Evolutionary conservation across 1,140 invertebrate genomes (phyloP), one percentile per base, ranked within the genome.

Genomic region (Aphis gossypii): DNA sequence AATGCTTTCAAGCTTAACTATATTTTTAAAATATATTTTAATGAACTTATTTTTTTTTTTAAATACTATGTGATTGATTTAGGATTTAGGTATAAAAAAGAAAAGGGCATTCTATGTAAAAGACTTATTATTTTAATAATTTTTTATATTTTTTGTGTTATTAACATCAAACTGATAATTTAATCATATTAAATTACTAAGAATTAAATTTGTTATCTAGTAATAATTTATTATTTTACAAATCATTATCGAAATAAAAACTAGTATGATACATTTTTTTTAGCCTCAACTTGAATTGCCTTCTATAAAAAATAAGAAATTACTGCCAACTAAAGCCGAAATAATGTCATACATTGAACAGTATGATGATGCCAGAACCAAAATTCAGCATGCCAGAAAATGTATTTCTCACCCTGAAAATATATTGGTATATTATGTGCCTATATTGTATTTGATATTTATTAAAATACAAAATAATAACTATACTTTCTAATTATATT

Each of bases 271-370:
- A 23, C 38, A 56, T 56, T 2, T 76, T 44, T 83, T 92, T 92
- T 38, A 92, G 91, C 91, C 76, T 38, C 41, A 46, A 48, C n/a
- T 84, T 82, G 91, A 92, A 44, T 44, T 92, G n/a, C 76, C n/a
- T 38, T 25, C 8, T 18, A 83, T 92, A 41, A 92, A 92, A 83
- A 92, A 83, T 46, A 92, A 54, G 30, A 92, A 92, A 48, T 54
- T 92, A 51, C n/a, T 92, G 25, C 91, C 91, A 84, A 92, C 91
- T 51, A 92, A 92, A 92, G 91, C 91, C 8, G 91, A 92, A 84
- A 92, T 92, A 83, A 92, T 92, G 68, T 46, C 91, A 38, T 83
- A 92, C 51, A 54, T 92, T 84, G 91, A 92, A 84, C 91, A 92
- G 46, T 92, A 83, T 84, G 91, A 92, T 41, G 54, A 54, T 82